Percentiles rank a stretch among this genome's conserved stretches.
phyloP scores from a whole-genome alignment of 2,113 vertebrate genomes.

The Plectropomus leopardus region DNA sequence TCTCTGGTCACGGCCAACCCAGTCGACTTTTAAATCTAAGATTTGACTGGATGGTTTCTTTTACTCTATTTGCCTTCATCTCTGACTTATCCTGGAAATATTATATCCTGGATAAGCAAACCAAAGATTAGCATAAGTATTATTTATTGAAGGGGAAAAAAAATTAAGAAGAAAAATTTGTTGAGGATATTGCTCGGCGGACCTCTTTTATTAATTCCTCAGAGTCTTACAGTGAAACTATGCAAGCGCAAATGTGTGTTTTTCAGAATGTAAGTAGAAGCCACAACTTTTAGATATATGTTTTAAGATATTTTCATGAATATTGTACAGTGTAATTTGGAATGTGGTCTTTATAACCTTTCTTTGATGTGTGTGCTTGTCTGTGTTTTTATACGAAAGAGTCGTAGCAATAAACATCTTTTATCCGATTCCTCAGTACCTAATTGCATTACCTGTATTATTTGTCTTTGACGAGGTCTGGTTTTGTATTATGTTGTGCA shows the following conservation, averaged over 20 bases:
- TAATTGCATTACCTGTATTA: conserved; percentile 58
- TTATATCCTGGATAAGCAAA: conserved; percentile 13
- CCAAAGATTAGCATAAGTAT: conserved; percentile 46
- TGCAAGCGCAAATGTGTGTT: conserved; percentile 33
- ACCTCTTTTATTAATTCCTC: background rate
- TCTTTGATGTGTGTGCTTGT: conserved; percentile 33
- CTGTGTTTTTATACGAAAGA: conserved; percentile 58
- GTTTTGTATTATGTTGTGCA: conserved; percentile 50
- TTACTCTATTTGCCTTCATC: conserved; percentile 15
- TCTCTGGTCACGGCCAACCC: conserved; percentile 17
- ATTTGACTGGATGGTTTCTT: conserved; percentile 26
- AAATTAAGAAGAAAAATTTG: background rate
- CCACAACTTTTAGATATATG: conserved; percentile 2
- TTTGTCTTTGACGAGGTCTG: conserved; percentile 51
- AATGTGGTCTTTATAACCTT: conserved; percentile 22
- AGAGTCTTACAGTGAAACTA: conserved; percentile 3
- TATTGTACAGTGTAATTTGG: conserved; percentile 32
- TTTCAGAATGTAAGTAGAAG: background rate
- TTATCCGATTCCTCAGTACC: conserved; percentile 43
- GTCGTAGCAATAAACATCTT: conserved; percentile 68
- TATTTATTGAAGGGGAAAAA: conserved; percentile 52
- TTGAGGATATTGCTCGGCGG: background rate
- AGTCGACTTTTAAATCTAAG: conserved; percentile 26
- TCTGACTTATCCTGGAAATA: conserved; percentile 10
- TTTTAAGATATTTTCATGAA: conserved; percentile 11